Conservation (phyloP, 2,888 invertebrate genomes). For the Spisula subtruncata region DNA sequence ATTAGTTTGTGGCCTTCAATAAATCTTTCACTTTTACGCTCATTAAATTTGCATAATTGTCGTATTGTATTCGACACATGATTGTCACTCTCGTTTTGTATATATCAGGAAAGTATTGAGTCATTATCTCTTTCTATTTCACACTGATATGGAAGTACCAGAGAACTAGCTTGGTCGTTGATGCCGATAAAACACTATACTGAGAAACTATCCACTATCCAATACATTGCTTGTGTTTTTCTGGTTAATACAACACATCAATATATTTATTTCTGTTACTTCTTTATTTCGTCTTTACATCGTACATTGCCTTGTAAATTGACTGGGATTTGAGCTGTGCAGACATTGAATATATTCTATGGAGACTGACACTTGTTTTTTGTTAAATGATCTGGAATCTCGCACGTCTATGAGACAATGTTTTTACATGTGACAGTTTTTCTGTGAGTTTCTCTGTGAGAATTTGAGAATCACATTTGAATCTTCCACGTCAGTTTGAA, state of each 20-base stretch:
- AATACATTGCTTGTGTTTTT: constrained; percentile 24
- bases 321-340: not conserved
- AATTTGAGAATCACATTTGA: too few relatives aligned
- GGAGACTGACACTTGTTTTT: not conserved
- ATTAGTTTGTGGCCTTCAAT: not conserved
- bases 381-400: not conserved
- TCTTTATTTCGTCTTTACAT: not conserved
- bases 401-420: not conserved
- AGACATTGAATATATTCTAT: not conserved
- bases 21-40: not conserved
- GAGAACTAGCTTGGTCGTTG: constrained; percentile 15
- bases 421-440: constrained; percentile 5
- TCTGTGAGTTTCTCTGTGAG: not conserved
- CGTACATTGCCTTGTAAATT: not conserved
- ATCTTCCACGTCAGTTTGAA: not conserved
- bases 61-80: constrained; percentile 13
- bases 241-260: constrained; percentile 15
- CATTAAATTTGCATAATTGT: constrained; percentile 44
- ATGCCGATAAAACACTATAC: constrained; percentile 33
- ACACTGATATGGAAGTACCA: not conserved
- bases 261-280: not conserved
- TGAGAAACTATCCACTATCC: constrained; percentile 29
- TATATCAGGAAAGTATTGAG: constrained; percentile 27
- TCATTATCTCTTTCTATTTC: not conserved
- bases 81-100: constrained; percentile 28